Conservation (phyloP, 2,888 invertebrate species). For the Shargacucullia verbasci region DNA sequence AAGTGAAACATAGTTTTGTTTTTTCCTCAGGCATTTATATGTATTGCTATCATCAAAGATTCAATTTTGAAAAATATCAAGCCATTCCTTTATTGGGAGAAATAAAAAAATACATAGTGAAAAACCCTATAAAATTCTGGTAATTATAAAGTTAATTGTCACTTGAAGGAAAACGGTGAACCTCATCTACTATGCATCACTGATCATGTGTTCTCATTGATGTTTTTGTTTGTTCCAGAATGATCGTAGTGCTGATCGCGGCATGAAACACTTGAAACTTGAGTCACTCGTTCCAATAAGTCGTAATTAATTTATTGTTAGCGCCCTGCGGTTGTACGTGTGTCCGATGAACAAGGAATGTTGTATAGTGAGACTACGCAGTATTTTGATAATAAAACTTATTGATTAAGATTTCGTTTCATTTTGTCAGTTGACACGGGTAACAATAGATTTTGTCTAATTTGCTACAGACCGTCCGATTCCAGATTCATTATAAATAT, state of each 20-base stretch:
- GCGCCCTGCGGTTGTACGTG: conserved; percentile 45
- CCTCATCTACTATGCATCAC: no score
- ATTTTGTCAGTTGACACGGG: no score
- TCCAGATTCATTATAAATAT: no score
- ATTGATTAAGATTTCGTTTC: conserved; percentile 26
- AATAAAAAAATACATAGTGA: neutral
- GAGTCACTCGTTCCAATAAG: conserved; percentile 66
- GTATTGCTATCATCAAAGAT: neutral
- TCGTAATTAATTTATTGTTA: conserved; percentile 69
- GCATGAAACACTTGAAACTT: conserved; percentile 68
- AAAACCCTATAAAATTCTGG: neutral
- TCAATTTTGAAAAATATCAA: neutral
- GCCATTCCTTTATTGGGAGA: neutral
- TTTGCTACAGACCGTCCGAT: no score
- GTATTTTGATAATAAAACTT: conserved; percentile 78
- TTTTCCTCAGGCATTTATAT: conserved; percentile 5
- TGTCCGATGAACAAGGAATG: conserved; percentile 63
- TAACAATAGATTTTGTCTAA: no score
- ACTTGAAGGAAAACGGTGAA: no score
- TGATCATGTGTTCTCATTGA: no score
- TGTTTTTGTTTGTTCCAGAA: conserved; percentile 75
- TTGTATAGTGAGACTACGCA: conserved; percentile 66
- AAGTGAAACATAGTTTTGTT: neutral
- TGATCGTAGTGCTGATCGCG: conserved; percentile 86
- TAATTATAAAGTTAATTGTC: neutral